Conservation (phyloP, 1,140 invertebrate species). For the Caenorhabditis remanei region DNA sequence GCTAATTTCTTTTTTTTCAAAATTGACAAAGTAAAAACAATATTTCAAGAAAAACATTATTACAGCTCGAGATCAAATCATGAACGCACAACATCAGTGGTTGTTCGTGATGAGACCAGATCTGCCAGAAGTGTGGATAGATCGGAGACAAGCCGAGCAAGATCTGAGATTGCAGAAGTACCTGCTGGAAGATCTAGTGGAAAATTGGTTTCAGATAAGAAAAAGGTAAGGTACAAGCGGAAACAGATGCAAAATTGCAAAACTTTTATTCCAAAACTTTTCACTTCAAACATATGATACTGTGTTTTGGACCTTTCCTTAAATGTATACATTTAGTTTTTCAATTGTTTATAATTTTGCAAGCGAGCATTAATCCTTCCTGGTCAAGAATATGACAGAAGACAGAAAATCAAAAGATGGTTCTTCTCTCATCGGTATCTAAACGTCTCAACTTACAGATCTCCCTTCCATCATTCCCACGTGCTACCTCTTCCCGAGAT, state of each 20-base stretch:
- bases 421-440: neutral
- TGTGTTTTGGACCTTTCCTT: neutral
- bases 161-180: conserved; percentile 21
- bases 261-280: too few species aligned
- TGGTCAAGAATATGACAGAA: neutral
- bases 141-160: neutral
- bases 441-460: conserved; percentile 32
- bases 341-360: neutral
- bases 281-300: too few species aligned
- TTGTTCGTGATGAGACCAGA: conserved; percentile 4
- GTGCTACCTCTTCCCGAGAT: conserved; percentile 16
- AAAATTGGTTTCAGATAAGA: neutral
- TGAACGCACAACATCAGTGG: conserved; percentile 11
- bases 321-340: conserved; percentile 5
- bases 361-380: neutral
- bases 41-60: neutral
- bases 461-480: conserved; percentile 29
- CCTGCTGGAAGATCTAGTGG: neutral
- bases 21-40: too few species aligned
- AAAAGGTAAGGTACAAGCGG: neutral
- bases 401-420: conserved; percentile 22
- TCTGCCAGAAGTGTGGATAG: conserved; percentile 22
- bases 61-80: conserved; percentile 20
- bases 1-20: too few species aligned
- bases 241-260: neutral